Evolutionary conservation across 2,797 vertebrate species (phyloP).

Genomic region (Sebastes ruberrimus): DNA sequence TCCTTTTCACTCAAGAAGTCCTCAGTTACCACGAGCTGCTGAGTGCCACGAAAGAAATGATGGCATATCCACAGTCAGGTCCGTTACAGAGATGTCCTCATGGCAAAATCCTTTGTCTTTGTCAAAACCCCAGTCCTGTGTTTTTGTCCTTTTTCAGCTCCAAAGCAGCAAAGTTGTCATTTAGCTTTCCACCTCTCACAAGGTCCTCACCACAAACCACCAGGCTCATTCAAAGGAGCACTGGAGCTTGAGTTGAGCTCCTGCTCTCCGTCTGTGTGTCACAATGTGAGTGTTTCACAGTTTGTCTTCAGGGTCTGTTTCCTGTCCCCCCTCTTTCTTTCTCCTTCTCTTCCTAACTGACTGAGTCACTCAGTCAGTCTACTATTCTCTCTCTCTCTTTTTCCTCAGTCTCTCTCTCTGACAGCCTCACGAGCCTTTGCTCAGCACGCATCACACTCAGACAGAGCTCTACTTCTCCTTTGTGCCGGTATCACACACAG

Average conservation of each 20-base stretch:
- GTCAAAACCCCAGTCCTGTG: conserved; percentile 3
- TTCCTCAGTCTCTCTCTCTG: conserved; percentile 8
- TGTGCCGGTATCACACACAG: conserved; percentile 56
- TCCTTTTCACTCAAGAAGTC: conserved; percentile 25
- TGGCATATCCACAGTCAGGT: conserved; percentile 32
- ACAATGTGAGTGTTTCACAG: conserved; percentile 39
- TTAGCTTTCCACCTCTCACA: conserved; percentile 15
- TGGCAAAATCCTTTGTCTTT: conserved; percentile 15
- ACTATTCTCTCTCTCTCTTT: not conserved
- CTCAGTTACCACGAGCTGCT: not conserved
- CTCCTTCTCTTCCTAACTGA: not conserved
- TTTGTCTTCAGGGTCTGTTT: conserved; percentile 52
- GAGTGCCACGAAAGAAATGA: conserved; percentile 14
- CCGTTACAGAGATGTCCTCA: conserved; percentile 10
- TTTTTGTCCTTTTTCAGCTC: conserved; percentile 34
- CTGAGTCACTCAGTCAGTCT: conserved; percentile 16
- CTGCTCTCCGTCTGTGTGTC: conserved; percentile 29
- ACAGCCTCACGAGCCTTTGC: conserved; percentile 46
- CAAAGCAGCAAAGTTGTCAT: conserved; percentile 35
- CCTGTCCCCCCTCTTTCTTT: conserved; percentile 26
- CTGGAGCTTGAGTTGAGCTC: conserved; percentile 2
- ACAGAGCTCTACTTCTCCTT: conserved; percentile 60
- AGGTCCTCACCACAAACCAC: conserved; percentile 13
- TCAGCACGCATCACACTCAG: conserved; percentile 33
- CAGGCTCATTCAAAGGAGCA: not conserved